phyloP scores from a whole-genome alignment of 1,140 invertebrate genomes.

The Anagrus nilaparvatae region DNA sequence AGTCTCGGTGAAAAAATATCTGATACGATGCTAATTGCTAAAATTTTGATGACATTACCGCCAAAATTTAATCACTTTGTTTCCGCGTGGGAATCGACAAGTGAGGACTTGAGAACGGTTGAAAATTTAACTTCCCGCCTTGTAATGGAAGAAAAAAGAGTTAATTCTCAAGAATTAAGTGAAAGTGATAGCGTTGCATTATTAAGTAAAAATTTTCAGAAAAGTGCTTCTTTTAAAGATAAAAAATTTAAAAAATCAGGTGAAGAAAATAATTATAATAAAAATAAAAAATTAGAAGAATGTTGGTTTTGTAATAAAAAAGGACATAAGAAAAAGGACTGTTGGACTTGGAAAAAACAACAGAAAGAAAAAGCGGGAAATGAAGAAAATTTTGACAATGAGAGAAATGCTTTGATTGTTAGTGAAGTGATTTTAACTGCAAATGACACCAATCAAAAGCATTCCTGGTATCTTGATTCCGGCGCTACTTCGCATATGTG shows the following conservation, averaged over 20 bases:
- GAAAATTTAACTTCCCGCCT: conserved; percentile 24
- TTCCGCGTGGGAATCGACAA: conserved; percentile 30
- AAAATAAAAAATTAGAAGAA: not conserved
- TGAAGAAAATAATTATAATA: not conserved
- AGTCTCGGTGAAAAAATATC: conserved; percentile 19
- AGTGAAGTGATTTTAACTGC: not conserved
- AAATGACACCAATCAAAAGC: not conserved
- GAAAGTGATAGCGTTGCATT: not conserved
- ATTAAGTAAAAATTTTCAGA: too few relatives aligned
- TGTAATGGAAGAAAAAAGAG: conserved; percentile 18
- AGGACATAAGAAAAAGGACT: not conserved
- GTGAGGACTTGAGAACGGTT: not conserved
- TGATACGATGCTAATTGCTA: conserved; percentile 24
- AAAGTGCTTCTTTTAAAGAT: too few relatives aligned
- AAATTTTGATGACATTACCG: conserved; percentile 24
- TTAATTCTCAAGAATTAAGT: not conserved
- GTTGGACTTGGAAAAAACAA: not conserved
- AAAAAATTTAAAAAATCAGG: not conserved
- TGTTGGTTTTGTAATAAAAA: not conserved
- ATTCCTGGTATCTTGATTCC: not conserved
- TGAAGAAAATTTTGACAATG: too few relatives aligned
- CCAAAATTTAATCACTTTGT: conserved; percentile 23
- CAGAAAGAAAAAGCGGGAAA: too few relatives aligned
- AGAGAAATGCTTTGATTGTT: too few relatives aligned
- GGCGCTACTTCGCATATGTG: not conserved